These are phyloP conservation scores for Ptychobarbus kaznakovi DNA, from an alignment of 2,797 vertebrate species.

Conservation along the genomic window DNA sequence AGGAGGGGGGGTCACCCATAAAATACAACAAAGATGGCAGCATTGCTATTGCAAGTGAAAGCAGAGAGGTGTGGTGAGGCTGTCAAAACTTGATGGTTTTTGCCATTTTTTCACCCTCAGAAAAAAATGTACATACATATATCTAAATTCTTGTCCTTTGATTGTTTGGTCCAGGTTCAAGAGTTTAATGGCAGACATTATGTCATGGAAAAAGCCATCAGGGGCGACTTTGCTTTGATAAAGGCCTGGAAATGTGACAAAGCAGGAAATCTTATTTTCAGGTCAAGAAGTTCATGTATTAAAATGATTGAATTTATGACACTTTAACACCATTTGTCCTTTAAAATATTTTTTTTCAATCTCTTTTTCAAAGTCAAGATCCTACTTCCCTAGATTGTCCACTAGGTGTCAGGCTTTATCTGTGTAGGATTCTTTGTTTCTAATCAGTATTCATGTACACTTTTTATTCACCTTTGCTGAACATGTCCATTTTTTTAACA, in stretches of 20 bases:
- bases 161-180: slow-evolving; percentile 72
- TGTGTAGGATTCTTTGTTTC: not conserved
- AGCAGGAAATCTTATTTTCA: slow-evolving; percentile 86
- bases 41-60: slow-evolving; percentile 87
- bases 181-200: slow-evolving; percentile 83
- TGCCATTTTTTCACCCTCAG: not conserved
- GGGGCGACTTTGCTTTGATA: slow-evolving; percentile 85
- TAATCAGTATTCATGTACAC: not conserved
- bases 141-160: not conserved
- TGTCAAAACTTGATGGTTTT: not conserved
- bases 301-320: not conserved
- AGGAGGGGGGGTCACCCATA: slow-evolving; percentile 94
- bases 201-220: slow-evolving; percentile 84
- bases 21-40: slow-evolving; percentile 94
- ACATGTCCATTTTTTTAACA: slow-evolving; percentile 58
- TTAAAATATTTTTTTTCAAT: not conserved
- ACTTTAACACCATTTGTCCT: not conserved
- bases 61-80: slow-evolving; percentile 83
- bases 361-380: not conserved
- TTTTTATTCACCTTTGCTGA: not conserved
- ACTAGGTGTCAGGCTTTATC: slow-evolving; percentile 54
- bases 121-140: not conserved
- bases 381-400: slow-evolving; percentile 34
- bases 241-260: slow-evolving; percentile 88
- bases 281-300: slow-evolving; percentile 68